Conservation (phyloP, 92 coral and sea anemone species). For the Heteractis magnifica region DNA sequence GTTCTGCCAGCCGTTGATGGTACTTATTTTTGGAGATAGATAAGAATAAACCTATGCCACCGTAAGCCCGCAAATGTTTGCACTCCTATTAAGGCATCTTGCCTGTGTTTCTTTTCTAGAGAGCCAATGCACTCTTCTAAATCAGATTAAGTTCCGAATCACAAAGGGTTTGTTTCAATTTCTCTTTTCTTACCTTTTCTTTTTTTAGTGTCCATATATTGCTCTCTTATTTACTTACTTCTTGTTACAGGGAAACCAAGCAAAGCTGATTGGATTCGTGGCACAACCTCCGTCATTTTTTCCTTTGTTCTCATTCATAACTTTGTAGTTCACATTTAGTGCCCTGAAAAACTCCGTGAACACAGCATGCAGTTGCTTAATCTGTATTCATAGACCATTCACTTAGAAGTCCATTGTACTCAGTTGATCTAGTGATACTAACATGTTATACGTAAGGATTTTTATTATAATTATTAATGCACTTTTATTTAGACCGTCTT, state of each 20-base stretch:
- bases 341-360: background rate
- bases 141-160: conserved; percentile 61
- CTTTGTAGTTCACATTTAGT: background rate
- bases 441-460: too few species aligned
- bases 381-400: too few species aligned
- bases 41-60: too few species aligned
- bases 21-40: too few species aligned
- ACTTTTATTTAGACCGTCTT: too few species aligned
- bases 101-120: conserved; percentile 18
- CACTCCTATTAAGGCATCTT: background rate
- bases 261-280: background rate
- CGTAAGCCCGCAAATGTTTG: background rate
- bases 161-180: conserved; percentile 30
- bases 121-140: conserved; percentile 55
- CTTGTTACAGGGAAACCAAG: background rate
- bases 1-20: too few species aligned
- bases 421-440: too few species aligned
- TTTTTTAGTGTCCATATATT: background rate
- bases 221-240: background rate
- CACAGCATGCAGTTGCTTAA: background rate
- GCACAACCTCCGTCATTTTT: background rate
- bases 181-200: background rate
- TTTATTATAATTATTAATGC: too few species aligned
- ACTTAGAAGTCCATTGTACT: too few species aligned
- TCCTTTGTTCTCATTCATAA: background rate